Evolutionary conservation across 2,113 vertebrate genomes (phyloP), one percentile per base, ranked within the genome.

Genomic region (Synodontis membranacea): DNA sequence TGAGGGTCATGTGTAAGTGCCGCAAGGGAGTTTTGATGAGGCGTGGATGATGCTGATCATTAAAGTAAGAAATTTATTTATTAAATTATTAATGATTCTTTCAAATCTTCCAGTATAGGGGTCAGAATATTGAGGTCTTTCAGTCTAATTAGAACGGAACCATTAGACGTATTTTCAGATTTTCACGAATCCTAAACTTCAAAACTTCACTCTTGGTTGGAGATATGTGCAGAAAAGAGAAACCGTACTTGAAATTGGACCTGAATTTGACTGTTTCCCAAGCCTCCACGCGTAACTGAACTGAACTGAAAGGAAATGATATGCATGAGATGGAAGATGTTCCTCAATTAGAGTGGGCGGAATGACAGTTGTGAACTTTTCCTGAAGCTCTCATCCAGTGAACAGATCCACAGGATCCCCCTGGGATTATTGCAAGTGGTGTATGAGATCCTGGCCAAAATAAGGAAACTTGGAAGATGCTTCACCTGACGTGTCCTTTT

Each of bases 281-380:
- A 28, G 23, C 42, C 70, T 14, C 25, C 23, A 74, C 70, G 2
- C 42, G 1, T 74, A 21, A 46, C 2, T 2, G 64, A 34, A 5
- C 72, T 28, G 9, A 46, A 28, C 11, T 46, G 42, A 46, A 75
- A 75, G 39, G 75, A 31, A 78, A 52, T 52, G 0, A 0, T 78
- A 9, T 52, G 48, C 10, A 23, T 31, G 19, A 78, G 14, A 31
- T 50, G n/a, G 31, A 79, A 37, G 17, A 52, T 34, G 25, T 79
- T 50, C n/a, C 17, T 52, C 31, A 54, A 54, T 79, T 11, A 79
- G 10, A 37, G 48, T 8, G 25, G 50, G 6, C 21, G 2, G 50
- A 56, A 80, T 39, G 52, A 80, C 31, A 80, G 78, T 56, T 21
- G 31, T 78, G 48, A 52, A 78, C 75, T 31, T 25, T 50, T 50